Percentiles rank a stretch among this genome's conserved stretches.
Conservation (phyloP, 2,888 invertebrate species). For the Heliothis peltigera region DNA sequence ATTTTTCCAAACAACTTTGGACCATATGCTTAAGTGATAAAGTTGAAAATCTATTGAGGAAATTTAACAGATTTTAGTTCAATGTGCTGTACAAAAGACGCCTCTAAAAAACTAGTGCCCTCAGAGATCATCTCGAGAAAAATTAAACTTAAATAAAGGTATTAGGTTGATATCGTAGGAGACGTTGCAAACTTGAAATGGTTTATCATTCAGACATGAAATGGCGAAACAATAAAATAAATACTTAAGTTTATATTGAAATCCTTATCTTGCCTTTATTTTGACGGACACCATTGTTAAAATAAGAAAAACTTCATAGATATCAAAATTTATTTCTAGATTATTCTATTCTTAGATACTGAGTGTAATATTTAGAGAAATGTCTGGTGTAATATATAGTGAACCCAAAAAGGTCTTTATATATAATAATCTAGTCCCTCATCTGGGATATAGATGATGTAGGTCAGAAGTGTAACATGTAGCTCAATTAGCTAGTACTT, state of each 20-base stretch:
- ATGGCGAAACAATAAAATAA: neutral
- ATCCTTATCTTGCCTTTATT: neutral
- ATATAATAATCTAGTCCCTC: conserved; percentile 13
- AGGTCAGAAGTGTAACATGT: conserved; percentile 5
- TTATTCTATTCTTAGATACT: too few relatives aligned
- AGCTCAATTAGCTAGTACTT: conserved; percentile 20
- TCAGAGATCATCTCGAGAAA: neutral
- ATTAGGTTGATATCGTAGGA: neutral
- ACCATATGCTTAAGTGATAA: too few relatives aligned
- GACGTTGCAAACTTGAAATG: neutral
- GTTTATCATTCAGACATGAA: neutral
- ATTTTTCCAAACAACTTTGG: too few relatives aligned
- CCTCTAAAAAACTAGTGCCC: neutral
- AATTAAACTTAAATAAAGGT: conserved; percentile 3
- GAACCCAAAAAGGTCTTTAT: neutral
- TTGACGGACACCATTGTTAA: too few relatives aligned
- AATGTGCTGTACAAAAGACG: too few relatives aligned
- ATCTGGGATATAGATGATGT: neutral
- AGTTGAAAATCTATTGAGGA: too few relatives aligned
- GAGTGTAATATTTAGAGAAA: too few relatives aligned
- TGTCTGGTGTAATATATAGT: neutral
- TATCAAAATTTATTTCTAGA: too few relatives aligned
- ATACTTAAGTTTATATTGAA: neutral
- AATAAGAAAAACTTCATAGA: too few relatives aligned
- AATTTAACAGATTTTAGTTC: too few relatives aligned